Evolutionary conservation across 2,113 vertebrate genomes (phyloP), one percentile per base, ranked within the genome.

Genomic region (Halichoeres trimaculatus): DNA sequence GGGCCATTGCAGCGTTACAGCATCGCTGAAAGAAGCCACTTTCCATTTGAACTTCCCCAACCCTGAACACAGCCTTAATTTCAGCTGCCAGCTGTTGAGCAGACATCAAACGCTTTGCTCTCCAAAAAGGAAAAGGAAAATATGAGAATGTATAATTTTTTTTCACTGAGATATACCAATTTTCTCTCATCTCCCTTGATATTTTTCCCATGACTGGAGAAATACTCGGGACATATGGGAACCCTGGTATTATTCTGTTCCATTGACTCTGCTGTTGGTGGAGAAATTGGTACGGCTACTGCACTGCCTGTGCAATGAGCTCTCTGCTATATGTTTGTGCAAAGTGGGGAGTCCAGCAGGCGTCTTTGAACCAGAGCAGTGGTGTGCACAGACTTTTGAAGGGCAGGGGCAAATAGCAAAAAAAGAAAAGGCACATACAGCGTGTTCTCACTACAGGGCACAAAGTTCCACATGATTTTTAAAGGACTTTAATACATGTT

Each of bases 61-160:
- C 55, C 54, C 71, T 61, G 52, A 58, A 45, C 35, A 34, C 35
- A 78, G 75, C 38, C 20, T 47, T 74, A 11, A 71, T 63, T 75
- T 79, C 41, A 19, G 0, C 67, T 63, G 60, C 61, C 40, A 59
- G 52, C 40, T 68, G 58, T 73, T 69, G 50, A 70, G 47, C 56
- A 60, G 24, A 81, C 65, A 58, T 72, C 68, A 78, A 74, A 80
- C 73, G 57, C n/a, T 71, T 41, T 12, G n/a, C 45, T 62, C 54
- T 52, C 30, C 22, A 12, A 38, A 70, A 51, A 41, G 41, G 35
- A 41, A 16, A 52, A 38, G 23, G 24, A 57, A 55, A 69, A 74
- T 43, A 57, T 66, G 61, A 48, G 14, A 58, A 52, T 50, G 43
- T 12, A 9, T 50, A 24, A 35, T 66, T 67, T 62, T 35, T 54